Conservation (phyloP, 2,113 vertebrate species). For the Camelus bactrianus region DNA sequence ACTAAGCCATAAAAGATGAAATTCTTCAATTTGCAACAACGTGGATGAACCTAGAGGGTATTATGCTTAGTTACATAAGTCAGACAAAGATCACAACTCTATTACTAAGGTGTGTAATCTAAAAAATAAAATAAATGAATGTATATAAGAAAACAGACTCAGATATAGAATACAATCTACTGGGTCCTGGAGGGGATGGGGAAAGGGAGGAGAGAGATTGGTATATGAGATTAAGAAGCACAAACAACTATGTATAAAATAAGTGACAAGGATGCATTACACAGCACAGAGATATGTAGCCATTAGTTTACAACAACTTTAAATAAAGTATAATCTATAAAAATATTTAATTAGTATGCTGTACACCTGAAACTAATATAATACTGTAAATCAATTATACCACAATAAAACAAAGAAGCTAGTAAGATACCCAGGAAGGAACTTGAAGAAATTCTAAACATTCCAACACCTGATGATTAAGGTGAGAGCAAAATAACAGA, state of each 20-base stretch:
- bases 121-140: neutral
- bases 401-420: neutral
- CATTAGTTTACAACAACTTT: neutral
- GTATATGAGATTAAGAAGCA: neutral
- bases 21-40: neutral
- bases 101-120: neutral
- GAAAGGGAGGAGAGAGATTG: rapidly evolving
- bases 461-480: neutral
- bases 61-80: neutral
- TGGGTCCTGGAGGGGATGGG: neutral
- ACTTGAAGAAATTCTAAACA: neutral
- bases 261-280: neutral
- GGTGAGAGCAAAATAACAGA: neutral
- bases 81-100: neutral
- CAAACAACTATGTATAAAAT: neutral
- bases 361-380: neutral
- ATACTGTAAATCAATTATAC: neutral
- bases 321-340: neutral
- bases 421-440: neutral
- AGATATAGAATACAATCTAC: neutral
- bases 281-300: neutral
- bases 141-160: neutral
- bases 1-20: neutral
- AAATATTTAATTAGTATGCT: neutral
- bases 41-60: neutral